Evolutionary conservation across 30 jellyfish, hydroid and myxozoan species (phyloP).

Genomic region (Turritopsis rubra): DNA sequence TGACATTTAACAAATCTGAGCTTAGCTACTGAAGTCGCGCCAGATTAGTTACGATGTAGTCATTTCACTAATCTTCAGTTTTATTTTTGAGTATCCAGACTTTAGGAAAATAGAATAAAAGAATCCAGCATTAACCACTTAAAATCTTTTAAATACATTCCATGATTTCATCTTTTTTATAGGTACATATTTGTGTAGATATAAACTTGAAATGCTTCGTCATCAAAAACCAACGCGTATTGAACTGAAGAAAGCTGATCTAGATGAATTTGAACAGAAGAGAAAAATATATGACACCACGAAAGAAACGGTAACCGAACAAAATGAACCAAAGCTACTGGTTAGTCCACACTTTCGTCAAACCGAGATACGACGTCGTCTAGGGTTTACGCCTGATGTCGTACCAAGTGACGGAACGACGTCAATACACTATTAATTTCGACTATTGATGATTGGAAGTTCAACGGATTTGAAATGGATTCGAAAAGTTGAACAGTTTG

Average conservation of each 20-base stretch:
- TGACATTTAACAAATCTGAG: no score
- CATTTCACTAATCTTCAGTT: no score
- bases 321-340: neutral
- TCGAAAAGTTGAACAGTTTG: no score
- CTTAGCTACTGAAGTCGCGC: no score
- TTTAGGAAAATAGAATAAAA: no score
- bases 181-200: neutral
- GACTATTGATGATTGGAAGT: neutral
- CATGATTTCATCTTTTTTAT: neutral
- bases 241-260: slow-evolving; percentile 73
- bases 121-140: no score
- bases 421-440: slow-evolving; percentile 37
- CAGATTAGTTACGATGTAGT: no score
- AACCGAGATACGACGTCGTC: slow-evolving; percentile 72
- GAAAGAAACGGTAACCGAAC: neutral
- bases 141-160: no score
- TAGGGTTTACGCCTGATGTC: slow-evolving; percentile 86
- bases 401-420: slow-evolving; percentile 76
- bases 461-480: neutral
- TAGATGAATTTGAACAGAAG: slow-evolving; percentile 59
- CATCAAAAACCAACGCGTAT: slow-evolving; percentile 81
- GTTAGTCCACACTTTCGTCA: slow-evolving; percentile 31
- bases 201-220: slow-evolving; percentile 62
- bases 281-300: slow-evolving; percentile 6
- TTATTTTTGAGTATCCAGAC: no score